Base-by-base conservation (phyloP, 2,797 vertebrate genomes). In the Notoglanidium macrostoma region DNA sequence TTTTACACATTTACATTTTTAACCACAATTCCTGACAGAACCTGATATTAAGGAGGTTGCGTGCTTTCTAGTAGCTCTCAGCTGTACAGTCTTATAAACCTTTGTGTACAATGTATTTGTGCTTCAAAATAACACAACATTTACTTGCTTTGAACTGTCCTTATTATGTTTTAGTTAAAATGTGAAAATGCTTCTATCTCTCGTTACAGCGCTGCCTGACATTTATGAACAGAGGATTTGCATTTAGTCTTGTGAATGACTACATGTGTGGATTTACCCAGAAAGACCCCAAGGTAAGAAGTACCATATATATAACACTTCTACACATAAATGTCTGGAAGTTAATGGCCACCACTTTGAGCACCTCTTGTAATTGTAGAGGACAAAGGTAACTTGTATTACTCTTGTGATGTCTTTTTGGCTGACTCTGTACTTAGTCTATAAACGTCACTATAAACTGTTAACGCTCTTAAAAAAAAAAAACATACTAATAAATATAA, bases 221-320 rank as follows among this genome's bases (percentile, higher is more conserved):
- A 0, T 95, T 99, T 91, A 99, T 99, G 98, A 98, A 99, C 93
- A 96, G 98, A 93, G 97, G 98, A 77, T 99, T 98, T 89, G 95
- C 96, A 87, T 99, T 99, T 87, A 96, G 96, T 86, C 91, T 99
- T 88, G 95, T 99, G 92, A 99, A 98, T 91, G 97, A 99, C 95
- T 99, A 99, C 92, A 95, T 99, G 95, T 97, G 97, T 91, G 97
- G 97, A 91, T 99, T 98, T 92, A 95, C 96, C 85, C 96, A 96
- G 55, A 98, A 98, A 93, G 98, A 99, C 89, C 97, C 98, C 4
- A 99, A 98, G 98, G 98, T 99, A 94, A 93, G 89, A 3, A n/a
- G 2, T n/a, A 49, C 29, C 2, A 0, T 54, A 29, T 63, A 15
- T 15, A 32, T 49, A 40, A 40, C 35, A 40, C 35, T 40, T 40